These are phyloP conservation scores for Endomychus coccineus DNA, from an alignment of 2,888 invertebrate genomes.

Conservation along the genomic window DNA sequence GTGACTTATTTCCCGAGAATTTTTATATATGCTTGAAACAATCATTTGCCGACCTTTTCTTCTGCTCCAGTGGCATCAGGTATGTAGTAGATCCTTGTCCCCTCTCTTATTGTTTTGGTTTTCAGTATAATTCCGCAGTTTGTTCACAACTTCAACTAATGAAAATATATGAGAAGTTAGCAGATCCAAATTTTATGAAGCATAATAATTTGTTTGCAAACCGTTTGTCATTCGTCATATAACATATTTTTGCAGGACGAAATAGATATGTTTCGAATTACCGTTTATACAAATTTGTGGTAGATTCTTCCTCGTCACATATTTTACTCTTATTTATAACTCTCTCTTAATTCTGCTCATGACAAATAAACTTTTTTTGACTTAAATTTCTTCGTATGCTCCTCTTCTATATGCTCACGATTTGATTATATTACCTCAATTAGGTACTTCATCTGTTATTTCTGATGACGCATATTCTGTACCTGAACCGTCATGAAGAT, in stretches of 20 bases:
- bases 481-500: background rate
- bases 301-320: conserved; percentile 3
- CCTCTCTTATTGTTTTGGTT: background rate
- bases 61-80: conserved; percentile 8
- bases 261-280: conserved; percentile 2
- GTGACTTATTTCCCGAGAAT: no score
- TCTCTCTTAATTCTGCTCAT: conserved; percentile 1
- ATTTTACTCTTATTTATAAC: conserved; percentile 2
- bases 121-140: conserved; percentile 1
- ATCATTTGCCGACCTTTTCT: conserved; percentile 8
- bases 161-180: background rate
- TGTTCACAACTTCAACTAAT: background rate
- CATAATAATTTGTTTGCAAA: background rate
- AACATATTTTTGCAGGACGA: conserved; percentile 2
- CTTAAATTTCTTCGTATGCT: background rate
- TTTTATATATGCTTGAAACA: conserved; percentile 4
- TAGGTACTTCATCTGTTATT: background rate
- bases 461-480: background rate
- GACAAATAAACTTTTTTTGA: conserved; percentile 2
- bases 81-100: conserved; percentile 7
- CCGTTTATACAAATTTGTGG: background rate
- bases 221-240: conserved; percentile 1
- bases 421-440: background rate
- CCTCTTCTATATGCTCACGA: background rate
- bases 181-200: background rate